Percentiles rank a stretch among this genome's conserved stretches.
These are phyloP conservation scores for Napeogenes inachia DNA, from an alignment of 2,888 invertebrate species.

Conservation along the genomic window DNA sequence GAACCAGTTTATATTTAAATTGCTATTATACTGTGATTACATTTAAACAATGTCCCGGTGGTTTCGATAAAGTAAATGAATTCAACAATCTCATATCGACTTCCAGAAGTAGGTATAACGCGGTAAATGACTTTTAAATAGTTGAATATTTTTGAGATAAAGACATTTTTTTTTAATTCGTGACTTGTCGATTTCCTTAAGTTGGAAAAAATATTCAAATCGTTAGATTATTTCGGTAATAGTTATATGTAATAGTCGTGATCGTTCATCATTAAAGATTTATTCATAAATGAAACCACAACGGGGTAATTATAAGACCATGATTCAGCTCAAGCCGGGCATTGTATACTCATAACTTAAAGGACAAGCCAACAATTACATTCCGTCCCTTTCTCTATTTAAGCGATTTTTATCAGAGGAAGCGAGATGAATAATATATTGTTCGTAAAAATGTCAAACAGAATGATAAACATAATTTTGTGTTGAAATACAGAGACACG, in stretches of 20 bases:
- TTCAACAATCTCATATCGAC: too few relatives aligned
- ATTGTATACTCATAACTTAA: slow-evolving; percentile 52
- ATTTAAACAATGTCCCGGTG: slow-evolving; percentile 15
- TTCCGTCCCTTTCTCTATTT: slow-evolving; percentile 51
- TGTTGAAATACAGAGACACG: slow-evolving; percentile 66
- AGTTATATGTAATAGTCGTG: too few relatives aligned
- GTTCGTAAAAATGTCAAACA: slow-evolving; percentile 74
- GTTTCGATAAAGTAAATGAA: neutral
- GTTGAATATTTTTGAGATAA: too few relatives aligned
- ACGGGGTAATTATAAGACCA: slow-evolving; percentile 53
- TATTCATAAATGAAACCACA: slow-evolving; percentile 44
- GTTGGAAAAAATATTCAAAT: neutral
- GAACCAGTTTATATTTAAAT: slow-evolving; percentile 19
- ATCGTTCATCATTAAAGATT: slow-evolving; percentile 34
- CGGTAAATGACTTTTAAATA: too few relatives aligned
- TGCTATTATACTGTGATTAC: slow-evolving; percentile 20
- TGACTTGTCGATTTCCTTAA: neutral
- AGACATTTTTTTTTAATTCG: too few relatives aligned
- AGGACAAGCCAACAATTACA: slow-evolving; percentile 53
- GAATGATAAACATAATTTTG: slow-evolving; percentile 75
- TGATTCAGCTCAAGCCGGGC: slow-evolving; percentile 68
- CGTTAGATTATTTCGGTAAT: neutral
- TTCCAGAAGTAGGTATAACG: too few relatives aligned
- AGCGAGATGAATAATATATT: slow-evolving; percentile 55
- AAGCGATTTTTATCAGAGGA: slow-evolving; percentile 38